Base-by-base conservation (phyloP, 64 coral and sea anemone species). In the Montipora sp. region DNA sequence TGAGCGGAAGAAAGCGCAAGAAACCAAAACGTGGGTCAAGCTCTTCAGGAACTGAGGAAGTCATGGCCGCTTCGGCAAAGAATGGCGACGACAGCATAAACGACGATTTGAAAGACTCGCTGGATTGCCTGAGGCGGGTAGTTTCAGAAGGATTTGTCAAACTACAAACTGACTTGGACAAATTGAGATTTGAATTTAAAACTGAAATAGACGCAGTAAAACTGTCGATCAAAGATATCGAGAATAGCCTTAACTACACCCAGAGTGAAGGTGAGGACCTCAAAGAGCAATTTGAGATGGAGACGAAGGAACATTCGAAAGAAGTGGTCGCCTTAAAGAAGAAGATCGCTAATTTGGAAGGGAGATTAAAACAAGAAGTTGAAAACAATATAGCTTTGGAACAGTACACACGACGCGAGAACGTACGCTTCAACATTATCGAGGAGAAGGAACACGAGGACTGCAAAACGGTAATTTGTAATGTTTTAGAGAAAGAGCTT, bases 121-220 rank as follows among this genome's bases (percentile, higher is more conserved):
- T 83, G 21, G 80, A 83, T 60, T 27, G 55, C 11, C 63, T 63
- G 8, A 83, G 80, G 63, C 48, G 58, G 18, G 80, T 60, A 60
- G 55, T 83, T 21, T 55, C 51, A 83, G 80, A 83, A 83, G 19
- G 80, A 60, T 60, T 83, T 60, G 14, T 63, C 55, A 81, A 81
- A 81, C 49, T 81, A 81, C 79, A 81, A 22, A 60, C 80, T 83
- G 80, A 83, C 13, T 60, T 83, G 49, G 80, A 83, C 36, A 83
- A 43, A 60, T 83, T 83, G 58, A 83, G 51, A 83, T 83, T 60
- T 83, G 80, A 83, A 83, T 58, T 83, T 10, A 83, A 83, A 83
- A 60, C 80, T 23, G 80, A 83, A 10, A 83, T 83, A 63, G 80
- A 10, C 20, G 43, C 44, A 36, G 51, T 83, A n/a, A 63, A 83